Evolutionary conservation across 1,140 invertebrate genomes (phyloP).

Genomic region (Zaprionus vittiger): DNA sequence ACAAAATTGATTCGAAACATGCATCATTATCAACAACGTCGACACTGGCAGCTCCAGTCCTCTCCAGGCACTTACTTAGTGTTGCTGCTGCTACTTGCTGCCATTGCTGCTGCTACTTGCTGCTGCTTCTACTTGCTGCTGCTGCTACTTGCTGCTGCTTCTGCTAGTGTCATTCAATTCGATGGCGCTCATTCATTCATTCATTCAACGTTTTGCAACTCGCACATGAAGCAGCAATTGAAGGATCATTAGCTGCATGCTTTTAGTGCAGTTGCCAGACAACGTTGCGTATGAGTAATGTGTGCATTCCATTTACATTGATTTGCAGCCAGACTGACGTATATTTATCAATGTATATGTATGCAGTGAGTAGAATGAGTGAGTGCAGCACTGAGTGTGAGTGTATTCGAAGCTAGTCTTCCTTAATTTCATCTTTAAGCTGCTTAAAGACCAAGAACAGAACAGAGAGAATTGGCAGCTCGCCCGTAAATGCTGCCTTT

Average conservation of each 20-base stretch:
- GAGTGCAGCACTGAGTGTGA: background rate
- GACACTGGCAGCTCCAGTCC: conserved; percentile 25
- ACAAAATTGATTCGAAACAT: conserved; percentile 80
- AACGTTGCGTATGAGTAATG: conserved; percentile 77
- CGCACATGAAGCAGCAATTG: conserved; percentile 78
- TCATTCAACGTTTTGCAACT: conserved; percentile 81
- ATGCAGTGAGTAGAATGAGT: background rate
- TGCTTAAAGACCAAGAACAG: conserved; percentile 4
- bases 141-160: conserved; percentile 41
- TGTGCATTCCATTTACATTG: conserved; percentile 79
- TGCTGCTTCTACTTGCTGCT: conserved; percentile 1
- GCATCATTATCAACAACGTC: conserved; percentile 77
- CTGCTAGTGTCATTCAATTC: conserved; percentile 65
- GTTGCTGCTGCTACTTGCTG: conserved; percentile 29
- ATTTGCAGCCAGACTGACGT: conserved; percentile 45
- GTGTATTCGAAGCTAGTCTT: background rate
- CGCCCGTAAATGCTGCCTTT: background rate
- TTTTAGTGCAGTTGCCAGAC: conserved; percentile 48
- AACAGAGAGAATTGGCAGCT: background rate
- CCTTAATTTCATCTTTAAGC: conserved; percentile 29
- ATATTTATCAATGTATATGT: conserved; percentile 4
- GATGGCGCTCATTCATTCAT: conserved; percentile 79
- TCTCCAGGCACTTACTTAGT: conserved; percentile 62
- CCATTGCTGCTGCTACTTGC: conserved; percentile 21
- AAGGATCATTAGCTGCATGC: conserved; percentile 82